phyloP scores from a whole-genome alignment of 2,888 invertebrate species.

The Thalpophila matura region DNA sequence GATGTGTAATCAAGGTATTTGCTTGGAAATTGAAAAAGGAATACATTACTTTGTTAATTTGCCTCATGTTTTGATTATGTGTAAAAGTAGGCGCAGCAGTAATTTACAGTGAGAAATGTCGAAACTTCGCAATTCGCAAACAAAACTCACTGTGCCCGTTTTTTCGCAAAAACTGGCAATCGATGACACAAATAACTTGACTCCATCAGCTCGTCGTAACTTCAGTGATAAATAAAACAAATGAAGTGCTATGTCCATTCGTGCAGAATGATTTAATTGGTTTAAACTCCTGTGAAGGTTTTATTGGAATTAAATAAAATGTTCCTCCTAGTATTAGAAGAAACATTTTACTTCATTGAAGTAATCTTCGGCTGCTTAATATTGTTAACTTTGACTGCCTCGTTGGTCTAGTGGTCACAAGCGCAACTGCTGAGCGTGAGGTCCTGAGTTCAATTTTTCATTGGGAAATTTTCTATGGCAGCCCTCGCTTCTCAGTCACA shows the following conservation, averaged over 20 bases:
- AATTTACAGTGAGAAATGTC: neutral
- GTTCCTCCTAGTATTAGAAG: too few relatives aligned
- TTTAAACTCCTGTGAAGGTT: neutral
- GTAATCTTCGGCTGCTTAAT: too few relatives aligned
- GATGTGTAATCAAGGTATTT: neutral
- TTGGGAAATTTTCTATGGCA: too few relatives aligned
- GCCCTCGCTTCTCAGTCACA: too few relatives aligned
- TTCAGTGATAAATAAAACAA: neutral
- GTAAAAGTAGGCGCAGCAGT: neutral
- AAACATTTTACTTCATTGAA: too few relatives aligned
- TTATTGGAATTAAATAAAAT: neutral
- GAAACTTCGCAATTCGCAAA: neutral
- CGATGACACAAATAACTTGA: neutral
- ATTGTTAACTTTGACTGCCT: too few relatives aligned
- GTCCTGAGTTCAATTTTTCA: too few relatives aligned
- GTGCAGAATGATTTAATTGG: slow-evolving; percentile 15
- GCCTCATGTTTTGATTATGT: too few relatives aligned
- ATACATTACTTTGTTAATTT: neutral
- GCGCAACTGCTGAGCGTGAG: too few relatives aligned
- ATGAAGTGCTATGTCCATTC: neutral
- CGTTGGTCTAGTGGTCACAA: too few relatives aligned
- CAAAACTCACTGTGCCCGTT: neutral
- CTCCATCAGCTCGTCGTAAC: neutral
- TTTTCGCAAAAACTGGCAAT: neutral
- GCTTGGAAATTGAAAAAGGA: neutral